Evolutionary conservation across 2,113 vertebrate species (phyloP).

Genomic region (Sardina pilchardus): DNA sequence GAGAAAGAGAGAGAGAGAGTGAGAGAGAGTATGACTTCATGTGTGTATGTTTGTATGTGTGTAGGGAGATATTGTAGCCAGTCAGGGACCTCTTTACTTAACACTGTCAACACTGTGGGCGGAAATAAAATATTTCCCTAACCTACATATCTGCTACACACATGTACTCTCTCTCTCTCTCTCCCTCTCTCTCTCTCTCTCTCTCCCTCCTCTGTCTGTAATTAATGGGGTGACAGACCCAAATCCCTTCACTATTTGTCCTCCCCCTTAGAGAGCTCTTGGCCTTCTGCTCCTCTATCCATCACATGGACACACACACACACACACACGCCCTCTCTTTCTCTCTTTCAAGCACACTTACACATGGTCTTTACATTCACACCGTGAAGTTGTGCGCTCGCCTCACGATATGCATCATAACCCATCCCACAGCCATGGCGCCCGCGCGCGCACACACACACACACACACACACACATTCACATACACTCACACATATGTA

Average conservation of each 20-base stretch:
- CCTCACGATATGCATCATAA: neutral
- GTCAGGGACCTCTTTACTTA: neutral
- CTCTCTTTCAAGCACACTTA: conserved; percentile 25
- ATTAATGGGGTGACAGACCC: neutral
- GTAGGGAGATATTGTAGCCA: neutral
- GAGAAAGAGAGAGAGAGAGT: conserved; percentile 13
- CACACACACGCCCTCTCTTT: neutral
- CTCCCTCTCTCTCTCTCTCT: neutral
- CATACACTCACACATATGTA: conserved; percentile 26
- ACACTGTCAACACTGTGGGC: neutral
- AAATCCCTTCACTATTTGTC: neutral
- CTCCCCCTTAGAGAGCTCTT: neutral
- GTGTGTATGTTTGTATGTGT: neutral
- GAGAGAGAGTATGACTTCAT: conserved; percentile 23
- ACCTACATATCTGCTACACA: conserved; percentile 1
- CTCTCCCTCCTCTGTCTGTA: neutral
- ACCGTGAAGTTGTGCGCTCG: neutral
- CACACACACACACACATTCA: neutral
- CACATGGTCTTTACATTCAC: conserved; percentile 15
- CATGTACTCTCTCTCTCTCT: neutral
- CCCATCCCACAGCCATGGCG: neutral
- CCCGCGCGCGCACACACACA: conserved; percentile 16
- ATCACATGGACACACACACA: neutral
- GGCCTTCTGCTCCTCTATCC: neutral
- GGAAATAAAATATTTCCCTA: neutral